Evolutionary conservation across 2,888 invertebrate genomes (phyloP).

Genomic region (Cryptophagus acutangulus): DNA sequence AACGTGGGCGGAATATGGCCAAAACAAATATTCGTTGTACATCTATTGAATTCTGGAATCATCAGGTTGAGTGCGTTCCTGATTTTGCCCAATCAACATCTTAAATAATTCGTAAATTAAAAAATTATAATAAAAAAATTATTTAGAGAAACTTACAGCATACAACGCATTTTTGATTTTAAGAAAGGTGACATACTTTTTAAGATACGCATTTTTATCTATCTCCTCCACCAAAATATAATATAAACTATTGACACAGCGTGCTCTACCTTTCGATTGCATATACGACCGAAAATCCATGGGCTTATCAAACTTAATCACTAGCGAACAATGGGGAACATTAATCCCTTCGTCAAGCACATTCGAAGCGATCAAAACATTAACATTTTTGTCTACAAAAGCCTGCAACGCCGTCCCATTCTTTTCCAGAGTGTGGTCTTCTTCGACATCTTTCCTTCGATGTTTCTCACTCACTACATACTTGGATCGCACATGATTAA

Average conservation of each 20-base stretch:
- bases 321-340: slow-evolving; percentile 74
- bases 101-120: too few species aligned
- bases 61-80: too few species aligned
- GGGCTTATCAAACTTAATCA: slow-evolving; percentile 69
- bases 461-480: slow-evolving; percentile 66
- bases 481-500: slow-evolving; percentile 60
- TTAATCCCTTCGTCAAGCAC: slow-evolving; percentile 90
- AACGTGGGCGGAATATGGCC: too few species aligned
- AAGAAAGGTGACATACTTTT: slow-evolving; percentile 44
- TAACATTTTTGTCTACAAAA: slow-evolving; percentile 57
- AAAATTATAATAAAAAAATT: too few species aligned
- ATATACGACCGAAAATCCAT: slow-evolving; percentile 75
- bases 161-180: slow-evolving; percentile 54
- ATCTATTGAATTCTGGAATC: too few species aligned
- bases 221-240: slow-evolving; percentile 51
- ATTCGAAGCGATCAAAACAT: slow-evolving; percentile 68
- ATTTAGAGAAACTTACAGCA: slow-evolving; percentile 42
- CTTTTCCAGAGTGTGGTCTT: slow-evolving; percentile 47
- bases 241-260: slow-evolving; percentile 59
- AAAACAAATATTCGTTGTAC: too few species aligned
- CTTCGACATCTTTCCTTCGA: too few species aligned
- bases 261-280: slow-evolving; percentile 86
- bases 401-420: slow-evolving; percentile 53
- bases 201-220: slow-evolving; percentile 35
- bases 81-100: too few species aligned